Evolutionary conservation across 2,888 invertebrate species (phyloP), one percentile per base, ranked within the genome.

Genomic region (Nesidiocoris tenuis): DNA sequence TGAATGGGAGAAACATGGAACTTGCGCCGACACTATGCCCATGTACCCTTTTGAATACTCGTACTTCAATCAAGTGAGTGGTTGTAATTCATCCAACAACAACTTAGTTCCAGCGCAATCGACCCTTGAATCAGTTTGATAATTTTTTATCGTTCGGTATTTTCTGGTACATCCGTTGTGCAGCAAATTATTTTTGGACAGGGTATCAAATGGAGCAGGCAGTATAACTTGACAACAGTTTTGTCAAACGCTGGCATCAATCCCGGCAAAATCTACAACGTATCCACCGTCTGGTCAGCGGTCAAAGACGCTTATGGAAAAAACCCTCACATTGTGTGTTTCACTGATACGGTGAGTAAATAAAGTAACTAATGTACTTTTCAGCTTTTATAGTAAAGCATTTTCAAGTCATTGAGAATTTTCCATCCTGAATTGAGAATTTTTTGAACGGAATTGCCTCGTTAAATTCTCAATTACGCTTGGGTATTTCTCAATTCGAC

Each of bases 1-100:
- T 81, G 94, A 94, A 83, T 94, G 93, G 93, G 82, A 85, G 0
- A 94, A 94, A 81, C 94, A 94, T 82, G 94, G 94, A 1, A 92
- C 93, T 0, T 94, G 94, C 82, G 91, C 93, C 1, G 86, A 87
- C 0, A 79, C 83, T 2, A 79, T 91, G 1, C 84, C 87, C 0
- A 80, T 83, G 1, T 82, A 93, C 0, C 85, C 87, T 79, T 86
- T 86, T 18, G 90, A 92, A 81, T 80, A 85, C 0, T 90, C 90
- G 81, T 93, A 91, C 82, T 93, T 93, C 81, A 82, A 83, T 0
- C 76, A 74, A 65, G 74, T 74, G 39, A 25, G 23, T 56, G 18
- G 5, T 9, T 59, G n/a, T n/a, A n/a, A n/a, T n/a, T 65, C 59
- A 17, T 64, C 22, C 7, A 23, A 17, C n/a, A n/a, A n/a, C n/a